Evolutionary conservation across 2,113 vertebrate genomes (phyloP), one percentile per base, ranked within the genome.

Genomic region (Cyphomyrus plagiostoma): DNA sequence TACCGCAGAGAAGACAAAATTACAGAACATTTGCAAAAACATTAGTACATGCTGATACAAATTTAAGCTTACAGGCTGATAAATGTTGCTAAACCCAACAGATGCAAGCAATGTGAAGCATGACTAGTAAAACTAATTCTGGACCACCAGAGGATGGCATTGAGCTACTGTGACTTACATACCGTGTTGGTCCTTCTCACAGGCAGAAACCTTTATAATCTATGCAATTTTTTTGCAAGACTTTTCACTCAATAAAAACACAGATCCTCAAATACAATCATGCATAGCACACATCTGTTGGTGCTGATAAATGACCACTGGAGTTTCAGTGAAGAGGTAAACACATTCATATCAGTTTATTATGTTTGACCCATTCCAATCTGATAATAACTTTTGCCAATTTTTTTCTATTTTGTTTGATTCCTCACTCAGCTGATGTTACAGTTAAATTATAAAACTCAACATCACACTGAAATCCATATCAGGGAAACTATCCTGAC

Each of bases 181-280:
- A 23, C 15, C 2, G 9, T 23, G 10, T 3, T 23, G 3, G 9
- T 85, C 10, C 42, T 49, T 23, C 35, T 17, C 11, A 46, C 26
- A 45, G 80, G 7, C 56, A n/a, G 13, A 83, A 83, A 83, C 35
- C 35, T 21, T 39, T 17, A 21, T 7, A 46, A 83, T 19, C 35
- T 17, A 35, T 4, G n/a, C 66, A 30, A 74, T 13, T 74, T 30
- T 30, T 35, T 26, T 74, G 30, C 45, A 88, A 74, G 21, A 21
- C 35, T 50, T n/a, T 42, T 15, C 8, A 87, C 89, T 62, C 62
- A 84, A 90, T 46, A 89, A 88, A 91, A 49, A 89, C 19, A 83
- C 35, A 6, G n/a, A 52, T 62, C 35, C 53, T 87, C 83, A 86
- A 88, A 77, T 6, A 77, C n/a, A 30, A 39, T 39, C 70, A 23